Percentiles rank a stretch among this genome's conserved stretches.
These are phyloP conservation scores for Glaucopsyche alexis DNA, from an alignment of 2,888 invertebrate genomes.

Conservation along the genomic window DNA sequence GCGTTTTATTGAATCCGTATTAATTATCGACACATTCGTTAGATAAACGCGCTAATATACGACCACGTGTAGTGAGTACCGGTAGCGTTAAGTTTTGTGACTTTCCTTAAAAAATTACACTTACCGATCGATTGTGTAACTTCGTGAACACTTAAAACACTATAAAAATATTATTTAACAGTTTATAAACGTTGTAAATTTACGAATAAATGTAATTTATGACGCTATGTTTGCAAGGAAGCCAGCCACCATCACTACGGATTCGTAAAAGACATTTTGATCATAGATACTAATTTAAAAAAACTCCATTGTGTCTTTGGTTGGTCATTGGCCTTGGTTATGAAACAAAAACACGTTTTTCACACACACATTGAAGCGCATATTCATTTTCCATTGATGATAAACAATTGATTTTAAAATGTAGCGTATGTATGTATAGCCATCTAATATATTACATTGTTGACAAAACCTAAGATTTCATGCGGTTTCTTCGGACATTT, in stretches of 20 bases:
- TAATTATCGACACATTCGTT: constrained; percentile 52
- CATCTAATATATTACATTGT: no score
- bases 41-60: constrained; percentile 60
- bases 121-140: constrained; percentile 74
- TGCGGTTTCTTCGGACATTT: no score
- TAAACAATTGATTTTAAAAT: no score
- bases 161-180: constrained; percentile 61
- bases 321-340: constrained; percentile 36
- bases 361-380: not conserved
- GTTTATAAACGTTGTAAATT: constrained; percentile 63
- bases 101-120: constrained; percentile 63
- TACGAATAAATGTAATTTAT: constrained; percentile 69
- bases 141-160: constrained; percentile 76
- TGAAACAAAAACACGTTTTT: not conserved
- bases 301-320: constrained; percentile 43
- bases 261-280: constrained; percentile 77
- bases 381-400: no score
- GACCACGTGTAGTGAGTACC: constrained; percentile 75
- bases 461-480: no score
- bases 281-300: constrained; percentile 71
- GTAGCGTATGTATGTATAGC: no score
- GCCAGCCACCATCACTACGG: constrained; percentile 80
- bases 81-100: constrained; percentile 68
- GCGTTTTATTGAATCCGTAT: not conserved
- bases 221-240: constrained; percentile 77